Evolutionary conservation across 2,888 invertebrate species (phyloP).

Genomic region (Cataglyphis rosenhaueri): DNA sequence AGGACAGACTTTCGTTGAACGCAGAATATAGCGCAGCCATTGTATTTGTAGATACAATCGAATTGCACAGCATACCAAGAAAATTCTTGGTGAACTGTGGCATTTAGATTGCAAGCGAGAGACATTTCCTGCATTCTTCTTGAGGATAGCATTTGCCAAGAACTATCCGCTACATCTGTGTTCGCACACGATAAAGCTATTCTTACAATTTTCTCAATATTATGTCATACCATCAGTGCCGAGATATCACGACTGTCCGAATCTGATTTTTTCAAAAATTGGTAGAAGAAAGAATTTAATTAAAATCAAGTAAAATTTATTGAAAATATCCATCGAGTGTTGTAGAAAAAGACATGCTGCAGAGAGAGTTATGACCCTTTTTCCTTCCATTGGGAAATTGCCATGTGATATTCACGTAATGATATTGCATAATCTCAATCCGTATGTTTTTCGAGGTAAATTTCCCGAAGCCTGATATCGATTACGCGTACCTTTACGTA

Average conservation of each 20-base stretch:
- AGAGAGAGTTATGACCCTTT: not conserved
- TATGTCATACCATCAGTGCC: not conserved
- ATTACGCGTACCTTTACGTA: slow-evolving; percentile 32
- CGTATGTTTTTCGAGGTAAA: not conserved
- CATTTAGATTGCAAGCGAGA: slow-evolving; percentile 19
- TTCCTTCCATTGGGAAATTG: not conserved
- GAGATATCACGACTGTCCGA: not conserved
- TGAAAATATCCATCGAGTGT: not conserved
- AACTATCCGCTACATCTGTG: slow-evolving; percentile 2
- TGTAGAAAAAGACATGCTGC: not conserved
- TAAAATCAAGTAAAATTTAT: not conserved
- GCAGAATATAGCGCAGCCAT: slow-evolving; percentile 45
- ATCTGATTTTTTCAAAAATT: not conserved
- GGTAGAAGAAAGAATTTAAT: not conserved
- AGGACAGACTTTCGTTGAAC: slow-evolving; percentile 26
- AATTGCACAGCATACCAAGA: slow-evolving; percentile 21
- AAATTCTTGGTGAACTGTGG: slow-evolving; percentile 42
- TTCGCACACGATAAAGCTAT: not conserved
- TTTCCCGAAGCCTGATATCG: slow-evolving; percentile 34
- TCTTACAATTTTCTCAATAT: slow-evolving; percentile 1
- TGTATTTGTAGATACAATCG: slow-evolving; percentile 29
- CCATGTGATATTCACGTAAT: not conserved
- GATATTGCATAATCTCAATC: not conserved
- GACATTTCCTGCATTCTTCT: slow-evolving; percentile 16
- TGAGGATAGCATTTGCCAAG: not conserved